Evolutionary conservation across 2,888 invertebrate genomes (phyloP).

Genomic region (Hecatera dysodea): DNA sequence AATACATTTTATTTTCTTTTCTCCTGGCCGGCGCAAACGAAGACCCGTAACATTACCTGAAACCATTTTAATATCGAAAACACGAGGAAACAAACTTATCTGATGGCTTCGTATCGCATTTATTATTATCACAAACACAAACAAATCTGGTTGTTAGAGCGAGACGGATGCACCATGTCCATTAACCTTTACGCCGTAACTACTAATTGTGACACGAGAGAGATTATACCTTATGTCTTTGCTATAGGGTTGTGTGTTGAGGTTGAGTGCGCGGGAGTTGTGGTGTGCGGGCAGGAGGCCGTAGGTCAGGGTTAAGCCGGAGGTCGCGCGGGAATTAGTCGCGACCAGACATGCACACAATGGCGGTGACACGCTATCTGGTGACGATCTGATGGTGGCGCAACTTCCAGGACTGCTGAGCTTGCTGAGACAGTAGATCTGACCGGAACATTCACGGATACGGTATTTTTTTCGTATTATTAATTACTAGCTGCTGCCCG

Average conservation of each 20-base stretch:
- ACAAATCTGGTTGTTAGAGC: constrained; percentile 54
- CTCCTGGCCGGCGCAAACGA: background rate
- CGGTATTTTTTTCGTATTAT: too few species aligned
- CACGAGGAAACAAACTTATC: constrained; percentile 51
- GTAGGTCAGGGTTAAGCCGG: constrained; percentile 60
- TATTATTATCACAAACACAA: constrained; percentile 56
- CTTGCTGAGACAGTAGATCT: background rate
- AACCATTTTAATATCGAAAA: constrained; percentile 45
- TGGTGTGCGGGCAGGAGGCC: constrained; percentile 16
- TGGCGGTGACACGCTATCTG: constrained; percentile 35
- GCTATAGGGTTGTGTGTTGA: constrained; percentile 36
- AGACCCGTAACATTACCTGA: constrained; percentile 20
- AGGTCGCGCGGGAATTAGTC: constrained; percentile 49
- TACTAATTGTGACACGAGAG: background rate
- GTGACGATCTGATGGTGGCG: constrained; percentile 2
- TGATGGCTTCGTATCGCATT: constrained; percentile 57
- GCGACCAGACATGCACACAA: constrained; percentile 52
- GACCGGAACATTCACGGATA: too few species aligned
- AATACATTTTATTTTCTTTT: constrained; percentile 12
- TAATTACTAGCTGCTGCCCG: too few species aligned
- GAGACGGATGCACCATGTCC: constrained; percentile 31
- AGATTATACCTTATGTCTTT: constrained; percentile 28
- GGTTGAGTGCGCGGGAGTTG: background rate
- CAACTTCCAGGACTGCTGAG: background rate
- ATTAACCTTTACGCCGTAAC: constrained; percentile 27